Evolutionary conservation across 2,888 invertebrate species (phyloP).

Genomic region (Eilema griseolum): DNA sequence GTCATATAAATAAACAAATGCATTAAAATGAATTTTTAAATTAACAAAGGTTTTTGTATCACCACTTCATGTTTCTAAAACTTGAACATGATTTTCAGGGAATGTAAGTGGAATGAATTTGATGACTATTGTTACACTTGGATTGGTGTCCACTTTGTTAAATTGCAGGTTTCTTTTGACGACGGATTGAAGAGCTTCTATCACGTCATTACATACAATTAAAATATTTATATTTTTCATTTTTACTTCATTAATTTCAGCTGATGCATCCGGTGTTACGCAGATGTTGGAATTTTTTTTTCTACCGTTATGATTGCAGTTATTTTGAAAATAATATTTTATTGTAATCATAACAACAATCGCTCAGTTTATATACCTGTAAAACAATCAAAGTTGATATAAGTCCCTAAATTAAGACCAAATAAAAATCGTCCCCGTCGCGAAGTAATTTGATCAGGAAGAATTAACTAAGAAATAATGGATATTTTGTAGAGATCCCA

Average conservation of each 20-base stretch:
- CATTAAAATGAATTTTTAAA: conserved; percentile 78
- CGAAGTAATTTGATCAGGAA: conserved; percentile 12
- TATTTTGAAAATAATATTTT: conserved; percentile 7
- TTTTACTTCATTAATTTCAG: conserved; percentile 80
- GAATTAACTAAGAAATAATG: conserved; percentile 71
- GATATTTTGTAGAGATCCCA: conserved; percentile 85
- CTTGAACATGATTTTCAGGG: conserved; percentile 79
- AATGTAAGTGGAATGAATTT: conserved; percentile 86
- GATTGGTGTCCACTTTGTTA: conserved; percentile 73
- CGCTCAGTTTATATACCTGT: conserved; percentile 16
- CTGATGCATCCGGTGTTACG: conserved; percentile 82
- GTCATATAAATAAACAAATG: conserved; percentile 77
- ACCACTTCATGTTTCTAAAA: conserved; percentile 80
- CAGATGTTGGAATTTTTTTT: conserved; percentile 82
- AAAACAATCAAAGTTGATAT: conserved; percentile 20
- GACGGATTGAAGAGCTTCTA: conserved; percentile 83
- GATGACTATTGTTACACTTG: conserved; percentile 72
- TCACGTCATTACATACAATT: conserved; percentile 77
- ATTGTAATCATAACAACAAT: conserved; percentile 46
- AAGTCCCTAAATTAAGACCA: not conserved
- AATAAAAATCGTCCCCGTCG: not conserved
- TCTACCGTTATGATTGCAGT: conserved; percentile 48
- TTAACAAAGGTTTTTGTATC: conserved; percentile 82
- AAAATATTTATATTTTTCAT: conserved; percentile 64
- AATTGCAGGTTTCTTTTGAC: conserved; percentile 81